Percentiles rank a stretch among this genome's conserved stretches.
phyloP scores from a whole-genome alignment of 1,140 invertebrate species.

The Musca domestica region DNA sequence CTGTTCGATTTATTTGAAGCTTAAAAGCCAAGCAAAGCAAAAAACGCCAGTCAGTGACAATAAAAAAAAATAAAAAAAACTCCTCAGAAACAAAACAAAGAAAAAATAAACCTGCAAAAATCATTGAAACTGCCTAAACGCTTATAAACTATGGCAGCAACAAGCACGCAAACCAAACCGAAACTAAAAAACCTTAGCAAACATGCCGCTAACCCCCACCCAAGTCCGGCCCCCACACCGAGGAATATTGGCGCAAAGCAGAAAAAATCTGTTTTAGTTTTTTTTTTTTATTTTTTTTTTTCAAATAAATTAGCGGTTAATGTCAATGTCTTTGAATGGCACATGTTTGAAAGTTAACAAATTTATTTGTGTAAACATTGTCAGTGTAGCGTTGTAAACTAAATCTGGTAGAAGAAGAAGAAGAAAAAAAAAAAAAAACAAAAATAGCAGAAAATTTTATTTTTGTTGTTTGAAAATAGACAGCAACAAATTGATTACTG shows the following conservation, averaged over 20 bases:
- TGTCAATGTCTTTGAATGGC: conserved; percentile 13
- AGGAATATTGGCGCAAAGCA: too few relatives aligned
- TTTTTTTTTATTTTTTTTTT: background rate
- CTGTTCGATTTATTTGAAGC: too few relatives aligned
- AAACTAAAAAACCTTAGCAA: background rate
- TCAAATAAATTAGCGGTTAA: conserved; percentile 17
- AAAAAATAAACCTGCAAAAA: background rate
- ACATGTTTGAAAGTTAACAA: too few relatives aligned
- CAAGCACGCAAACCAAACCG: background rate
- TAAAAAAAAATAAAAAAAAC: background rate
- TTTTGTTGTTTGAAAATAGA: background rate
- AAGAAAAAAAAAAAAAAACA: background rate
- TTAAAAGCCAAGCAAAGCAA: too few relatives aligned
- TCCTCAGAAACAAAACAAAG: too few relatives aligned
- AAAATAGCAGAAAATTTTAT: background rate
- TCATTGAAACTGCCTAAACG: conserved; percentile 1
- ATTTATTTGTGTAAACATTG: too few relatives aligned
- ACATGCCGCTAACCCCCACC: too few relatives aligned
- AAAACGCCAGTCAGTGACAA: too few relatives aligned
- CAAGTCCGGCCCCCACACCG: too few relatives aligned
- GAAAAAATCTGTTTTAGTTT: too few relatives aligned
- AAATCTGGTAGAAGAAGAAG: too few relatives aligned
- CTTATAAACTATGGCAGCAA: background rate
- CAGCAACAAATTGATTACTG: background rate
- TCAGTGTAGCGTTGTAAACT: background rate